Conservation (phyloP, 2,797 vertebrate species). For the Prunella strophiata region DNA sequence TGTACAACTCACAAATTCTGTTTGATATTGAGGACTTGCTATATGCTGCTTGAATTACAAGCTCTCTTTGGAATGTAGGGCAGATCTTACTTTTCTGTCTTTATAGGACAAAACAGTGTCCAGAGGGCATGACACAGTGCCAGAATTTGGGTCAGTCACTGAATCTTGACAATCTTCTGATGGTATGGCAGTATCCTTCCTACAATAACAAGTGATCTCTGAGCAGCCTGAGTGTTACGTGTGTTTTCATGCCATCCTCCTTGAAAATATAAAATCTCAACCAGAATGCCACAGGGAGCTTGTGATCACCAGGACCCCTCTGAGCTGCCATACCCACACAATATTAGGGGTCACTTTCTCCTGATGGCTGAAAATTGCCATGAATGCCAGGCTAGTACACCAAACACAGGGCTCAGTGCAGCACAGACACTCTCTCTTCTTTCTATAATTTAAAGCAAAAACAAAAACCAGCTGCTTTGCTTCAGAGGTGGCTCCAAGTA, state of each 20-base stretch:
- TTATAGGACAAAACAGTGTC: not conserved
- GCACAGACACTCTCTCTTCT: not conserved
- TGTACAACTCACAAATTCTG: not conserved
- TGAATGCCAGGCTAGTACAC: not conserved
- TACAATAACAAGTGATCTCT: not conserved
- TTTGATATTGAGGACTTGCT: not conserved
- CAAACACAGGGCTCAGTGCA: not conserved
- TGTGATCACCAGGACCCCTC: not conserved
- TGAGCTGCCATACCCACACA: not conserved
- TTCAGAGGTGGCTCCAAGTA: slow-evolving; percentile 16
- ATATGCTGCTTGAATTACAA: not conserved
- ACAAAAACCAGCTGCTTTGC: slow-evolving; percentile 16
- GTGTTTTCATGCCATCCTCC: not conserved
- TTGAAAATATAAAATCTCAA: not conserved
- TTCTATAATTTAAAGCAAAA: not conserved
- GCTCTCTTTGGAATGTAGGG: not conserved
- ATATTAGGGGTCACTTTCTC: not conserved
- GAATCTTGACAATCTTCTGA: not conserved
- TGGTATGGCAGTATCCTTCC: not conserved
- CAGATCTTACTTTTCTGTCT: not conserved
- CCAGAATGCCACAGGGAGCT: not conserved
- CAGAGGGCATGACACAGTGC: not conserved
- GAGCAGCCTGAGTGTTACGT: not conserved
- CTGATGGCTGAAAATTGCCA: not conserved
- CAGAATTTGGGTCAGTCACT: not conserved